These are phyloP conservation scores for Agonopterix alstromeriana DNA, from an alignment of 2,888 invertebrate species.

Conservation along the genomic window DNA sequence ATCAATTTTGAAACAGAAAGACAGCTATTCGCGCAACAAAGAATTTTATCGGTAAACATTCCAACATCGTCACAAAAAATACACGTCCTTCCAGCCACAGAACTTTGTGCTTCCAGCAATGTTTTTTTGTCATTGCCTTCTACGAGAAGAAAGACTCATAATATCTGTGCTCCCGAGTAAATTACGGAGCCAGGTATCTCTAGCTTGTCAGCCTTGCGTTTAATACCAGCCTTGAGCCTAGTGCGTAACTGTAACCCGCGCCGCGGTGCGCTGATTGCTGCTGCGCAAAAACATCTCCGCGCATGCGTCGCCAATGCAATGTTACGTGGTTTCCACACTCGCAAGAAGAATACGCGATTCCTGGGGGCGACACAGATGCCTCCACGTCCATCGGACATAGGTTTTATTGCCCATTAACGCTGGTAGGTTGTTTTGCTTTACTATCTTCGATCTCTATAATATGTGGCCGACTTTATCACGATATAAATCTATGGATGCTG, in stretches of 20 bases:
- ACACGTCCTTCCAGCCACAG: no score
- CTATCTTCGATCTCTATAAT: no score
- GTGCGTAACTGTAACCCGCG: constrained; percentile 40
- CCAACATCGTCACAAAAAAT: no score
- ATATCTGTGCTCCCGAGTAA: constrained; percentile 4
- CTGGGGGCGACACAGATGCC: constrained; percentile 7
- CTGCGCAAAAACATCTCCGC: constrained; percentile 31
- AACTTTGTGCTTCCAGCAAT: no score
- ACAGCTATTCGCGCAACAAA: no score
- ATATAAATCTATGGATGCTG: no score
- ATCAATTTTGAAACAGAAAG: no score
- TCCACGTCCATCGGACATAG: constrained; percentile 10
- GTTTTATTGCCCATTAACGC: constrained; percentile 10
- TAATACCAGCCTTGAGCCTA: constrained; percentile 14
- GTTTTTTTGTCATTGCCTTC: constrained; percentile 4
- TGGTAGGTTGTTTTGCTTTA: background rate
- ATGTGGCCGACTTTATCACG: no score
- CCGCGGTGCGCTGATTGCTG: constrained; percentile 36
- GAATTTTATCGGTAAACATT: no score
- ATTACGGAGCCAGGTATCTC: constrained; percentile 8
- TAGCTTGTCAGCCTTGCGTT: constrained; percentile 6
- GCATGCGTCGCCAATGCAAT: constrained; percentile 27
- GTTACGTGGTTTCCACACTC: constrained; percentile 8
- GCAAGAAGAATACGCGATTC: background rate
- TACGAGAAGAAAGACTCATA: constrained; percentile 9